Percentiles rank a stretch among this genome's conserved stretches.
Conservation (phyloP, 2,797 vertebrate species). For the Cichlasoma orientale region DNA sequence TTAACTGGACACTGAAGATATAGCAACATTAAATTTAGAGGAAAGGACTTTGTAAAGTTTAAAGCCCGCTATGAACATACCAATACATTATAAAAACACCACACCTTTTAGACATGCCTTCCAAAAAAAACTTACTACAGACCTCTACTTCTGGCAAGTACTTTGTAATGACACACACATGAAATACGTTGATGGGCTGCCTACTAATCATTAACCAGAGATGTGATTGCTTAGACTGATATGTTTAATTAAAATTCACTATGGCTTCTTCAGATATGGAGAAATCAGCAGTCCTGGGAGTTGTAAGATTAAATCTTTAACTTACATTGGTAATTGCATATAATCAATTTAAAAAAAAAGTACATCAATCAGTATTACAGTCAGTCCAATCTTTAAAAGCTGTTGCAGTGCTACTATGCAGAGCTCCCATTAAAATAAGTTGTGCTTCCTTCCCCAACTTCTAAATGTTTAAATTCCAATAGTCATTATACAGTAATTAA, state of each 20-base stretch:
- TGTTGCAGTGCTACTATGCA: not conserved
- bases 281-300: constrained; percentile 12
- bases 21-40: not conserved
- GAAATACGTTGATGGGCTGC: constrained; percentile 19
- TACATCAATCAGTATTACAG: not conserved
- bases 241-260: constrained; percentile 34
- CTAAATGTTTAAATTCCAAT: not conserved
- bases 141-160: not conserved
- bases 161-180: constrained; percentile 10
- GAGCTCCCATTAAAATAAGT: not conserved
- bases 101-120: not conserved
- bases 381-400: not conserved
- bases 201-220: not conserved
- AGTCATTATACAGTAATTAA: not conserved
- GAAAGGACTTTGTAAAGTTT: not conserved
- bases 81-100: not conserved
- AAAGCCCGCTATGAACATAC: not conserved
- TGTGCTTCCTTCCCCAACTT: not conserved
- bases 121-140: not conserved
- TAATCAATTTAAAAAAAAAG: not conserved
- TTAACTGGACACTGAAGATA: not conserved
- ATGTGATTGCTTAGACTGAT: constrained; percentile 27
- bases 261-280: constrained; percentile 6
- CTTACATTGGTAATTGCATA: not conserved
- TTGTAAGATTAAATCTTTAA: constrained; percentile 10